phyloP scores from a whole-genome alignment of 2,888 invertebrate genomes.

The Oscheius sp. region DNA sequence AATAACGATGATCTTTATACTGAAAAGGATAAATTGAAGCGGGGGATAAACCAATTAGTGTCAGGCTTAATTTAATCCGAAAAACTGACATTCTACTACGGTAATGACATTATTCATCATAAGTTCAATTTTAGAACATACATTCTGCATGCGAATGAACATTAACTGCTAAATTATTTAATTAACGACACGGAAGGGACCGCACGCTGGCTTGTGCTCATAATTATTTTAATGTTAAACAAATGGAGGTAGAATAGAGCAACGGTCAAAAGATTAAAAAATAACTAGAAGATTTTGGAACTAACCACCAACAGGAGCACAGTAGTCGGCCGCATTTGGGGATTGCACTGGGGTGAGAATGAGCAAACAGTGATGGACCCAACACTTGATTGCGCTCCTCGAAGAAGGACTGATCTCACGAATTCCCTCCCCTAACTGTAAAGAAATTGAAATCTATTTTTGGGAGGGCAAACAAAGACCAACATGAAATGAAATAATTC shows the following conservation, averaged over 20 bases:
- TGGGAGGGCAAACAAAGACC: neutral
- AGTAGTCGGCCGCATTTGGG: constrained; percentile 31
- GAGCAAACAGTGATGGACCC: constrained; percentile 28
- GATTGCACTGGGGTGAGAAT: constrained; percentile 34
- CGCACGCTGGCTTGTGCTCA: neutral
- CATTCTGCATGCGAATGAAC: neutral
- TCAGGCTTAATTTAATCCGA: too few relatives aligned
- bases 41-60: too few relatives aligned
- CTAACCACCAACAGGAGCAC: constrained; percentile 26
- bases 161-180: neutral
- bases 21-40: neutral
- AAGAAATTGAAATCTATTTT: constrained; percentile 8
- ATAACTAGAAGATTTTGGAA: neutral
- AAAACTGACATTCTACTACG: too few relatives aligned
- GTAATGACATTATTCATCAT: too few relatives aligned
- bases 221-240: neutral
- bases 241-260: too few relatives aligned
- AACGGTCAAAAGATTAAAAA: neutral
- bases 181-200: neutral
- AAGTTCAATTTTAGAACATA: too few relatives aligned
- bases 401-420: constrained; percentile 31
- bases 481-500: too few relatives aligned
- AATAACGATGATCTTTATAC: neutral
- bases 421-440: constrained; percentile 25
- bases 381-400: constrained; percentile 33